phyloP scores from a whole-genome alignment of 30 jellyfish, hydroid and myxozoan species.

The Sanderia malayensis region DNA sequence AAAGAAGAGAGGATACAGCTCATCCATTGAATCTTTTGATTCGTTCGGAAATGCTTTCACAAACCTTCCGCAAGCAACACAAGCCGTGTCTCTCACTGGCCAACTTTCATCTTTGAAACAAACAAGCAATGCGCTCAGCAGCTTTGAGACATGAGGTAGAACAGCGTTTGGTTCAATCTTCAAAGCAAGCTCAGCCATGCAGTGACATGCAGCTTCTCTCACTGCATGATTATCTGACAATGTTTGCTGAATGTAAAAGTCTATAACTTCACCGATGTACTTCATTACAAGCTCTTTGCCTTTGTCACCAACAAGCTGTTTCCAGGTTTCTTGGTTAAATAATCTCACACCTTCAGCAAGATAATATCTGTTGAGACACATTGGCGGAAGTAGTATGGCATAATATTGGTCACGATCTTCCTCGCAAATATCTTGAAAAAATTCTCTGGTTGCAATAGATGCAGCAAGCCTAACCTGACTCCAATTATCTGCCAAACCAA shows the following conservation, averaged over 20 bases:
- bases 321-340: constrained; percentile 96
- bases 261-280: constrained; percentile 59
- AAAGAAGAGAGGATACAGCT: constrained; percentile 82
- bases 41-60: constrained; percentile 76
- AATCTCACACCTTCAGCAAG: constrained; percentile 97
- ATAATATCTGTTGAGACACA: constrained; percentile 92
- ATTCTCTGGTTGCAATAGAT: constrained; percentile 95
- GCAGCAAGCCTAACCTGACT: constrained; percentile 99
- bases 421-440: constrained; percentile 70
- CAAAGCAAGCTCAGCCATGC: constrained; percentile 96
- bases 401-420: constrained; percentile 59
- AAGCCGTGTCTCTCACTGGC: constrained; percentile 99
- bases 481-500: constrained; percentile 97
- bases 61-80: constrained; percentile 98
- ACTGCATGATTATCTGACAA: constrained; percentile 97
- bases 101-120: constrained; percentile 98
- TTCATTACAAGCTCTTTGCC: constrained; percentile 80
- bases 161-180: constrained; percentile 58
- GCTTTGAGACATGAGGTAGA: constrained; percentile 64
- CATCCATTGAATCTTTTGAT: constrained; percentile 54
- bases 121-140: constrained; percentile 70
- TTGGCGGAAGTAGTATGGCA: constrained; percentile 78
- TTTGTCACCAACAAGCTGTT: constrained; percentile 71
- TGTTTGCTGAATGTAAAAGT: constrained; percentile 80
- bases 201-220: constrained; percentile 99